phyloP scores from a whole-genome alignment of 2,113 vertebrate species.

The Paramisgurnus dabryanus region DNA sequence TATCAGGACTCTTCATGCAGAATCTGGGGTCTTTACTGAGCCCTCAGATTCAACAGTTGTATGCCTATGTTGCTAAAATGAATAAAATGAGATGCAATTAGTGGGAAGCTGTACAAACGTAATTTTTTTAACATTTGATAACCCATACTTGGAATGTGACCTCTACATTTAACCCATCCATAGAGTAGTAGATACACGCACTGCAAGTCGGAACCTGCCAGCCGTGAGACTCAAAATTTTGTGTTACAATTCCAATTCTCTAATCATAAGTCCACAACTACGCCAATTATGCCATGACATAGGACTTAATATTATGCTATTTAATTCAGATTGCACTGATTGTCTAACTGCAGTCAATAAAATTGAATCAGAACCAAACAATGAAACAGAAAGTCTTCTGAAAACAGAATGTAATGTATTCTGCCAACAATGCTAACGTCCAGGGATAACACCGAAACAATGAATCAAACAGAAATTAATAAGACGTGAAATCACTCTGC shows the following conservation, averaged over 20 bases:
- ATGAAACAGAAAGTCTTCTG: background rate
- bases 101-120: background rate
- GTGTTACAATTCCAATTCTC: too few relatives aligned
- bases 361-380: conserved; percentile 13
- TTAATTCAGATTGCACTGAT: background rate
- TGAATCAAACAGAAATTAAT: background rate
- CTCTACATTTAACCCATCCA: too few relatives aligned
- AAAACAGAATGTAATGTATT: background rate
- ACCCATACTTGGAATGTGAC: too few relatives aligned
- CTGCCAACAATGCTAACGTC: background rate
- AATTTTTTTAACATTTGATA: too few relatives aligned
- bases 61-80: too few relatives aligned
- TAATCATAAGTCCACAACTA: too few relatives aligned
- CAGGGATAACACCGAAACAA: background rate
- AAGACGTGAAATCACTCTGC: background rate
- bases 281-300: background rate
- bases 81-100: background rate
- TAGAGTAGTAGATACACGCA: too few relatives aligned
- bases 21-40: too few relatives aligned
- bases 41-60: too few relatives aligned
- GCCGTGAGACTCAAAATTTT: too few relatives aligned
- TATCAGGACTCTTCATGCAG: too few relatives aligned
- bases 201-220: too few relatives aligned
- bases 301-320: background rate
- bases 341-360: background rate